A percentile compares a stretch with the other conserved stretches of the same genome.
These are phyloP conservation scores for Otus sunia DNA, from an alignment of 2,113 vertebrate species.

Conservation along the genomic window DNA sequence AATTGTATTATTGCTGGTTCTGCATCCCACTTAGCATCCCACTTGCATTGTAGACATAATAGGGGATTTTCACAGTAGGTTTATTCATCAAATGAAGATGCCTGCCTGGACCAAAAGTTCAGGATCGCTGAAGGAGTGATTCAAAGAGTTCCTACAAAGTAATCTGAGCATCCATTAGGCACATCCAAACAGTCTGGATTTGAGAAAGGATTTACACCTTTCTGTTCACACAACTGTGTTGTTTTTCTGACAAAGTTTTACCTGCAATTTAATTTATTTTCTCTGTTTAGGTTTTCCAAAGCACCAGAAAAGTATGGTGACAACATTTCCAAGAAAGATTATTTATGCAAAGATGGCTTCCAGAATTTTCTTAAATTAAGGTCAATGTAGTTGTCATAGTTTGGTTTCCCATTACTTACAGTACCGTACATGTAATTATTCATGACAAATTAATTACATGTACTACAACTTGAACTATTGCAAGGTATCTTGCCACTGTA, in stretches of 20 bases:
- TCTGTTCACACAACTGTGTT: background rate
- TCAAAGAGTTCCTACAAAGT: background rate
- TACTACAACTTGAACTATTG: background rate
- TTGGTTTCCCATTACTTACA: background rate
- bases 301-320: background rate
- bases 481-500: background rate
- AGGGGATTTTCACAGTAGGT: background rate
- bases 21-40: background rate
- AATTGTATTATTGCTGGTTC: fast-evolving
- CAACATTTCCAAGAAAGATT: background rate
- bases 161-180: background rate
- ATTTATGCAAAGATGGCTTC: background rate
- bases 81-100: background rate
- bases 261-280: background rate
- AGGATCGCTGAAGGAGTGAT: background rate
- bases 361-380: background rate
- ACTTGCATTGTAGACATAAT: background rate
- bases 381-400: background rate
- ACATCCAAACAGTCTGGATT: background rate
- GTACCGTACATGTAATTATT: background rate
- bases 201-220: background rate
- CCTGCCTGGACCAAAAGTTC: background rate
- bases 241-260: background rate
- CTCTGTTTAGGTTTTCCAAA: background rate
- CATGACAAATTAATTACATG: background rate